These are phyloP conservation scores for Cryptoblepharus egeriae DNA, from an alignment of 2,797 vertebrate genomes.

Conservation along the genomic window DNA sequence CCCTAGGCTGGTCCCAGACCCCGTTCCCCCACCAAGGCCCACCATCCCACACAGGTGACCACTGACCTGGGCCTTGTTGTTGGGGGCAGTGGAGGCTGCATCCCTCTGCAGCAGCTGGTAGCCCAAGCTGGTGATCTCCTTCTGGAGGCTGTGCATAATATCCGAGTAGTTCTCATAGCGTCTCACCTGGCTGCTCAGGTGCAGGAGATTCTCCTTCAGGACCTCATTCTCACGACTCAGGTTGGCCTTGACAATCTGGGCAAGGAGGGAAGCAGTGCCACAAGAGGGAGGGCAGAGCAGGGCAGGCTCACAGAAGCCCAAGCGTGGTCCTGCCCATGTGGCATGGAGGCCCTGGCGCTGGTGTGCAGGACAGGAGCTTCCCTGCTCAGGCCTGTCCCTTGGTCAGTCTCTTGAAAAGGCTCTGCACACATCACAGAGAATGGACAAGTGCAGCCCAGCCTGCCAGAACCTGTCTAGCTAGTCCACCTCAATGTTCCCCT, in stretches of 20 bases:
- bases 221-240: constrained; percentile 91
- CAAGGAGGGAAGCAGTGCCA: neutral
- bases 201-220: constrained; percentile 89
- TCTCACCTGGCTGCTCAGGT: constrained; percentile 88
- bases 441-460: no score
- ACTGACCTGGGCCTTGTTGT: constrained; percentile 87
- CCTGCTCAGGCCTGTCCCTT: no score
- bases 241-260: constrained; percentile 94
- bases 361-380: neutral
- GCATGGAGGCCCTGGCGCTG: no score
- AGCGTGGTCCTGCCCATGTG: no score
- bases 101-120: constrained; percentile 95
- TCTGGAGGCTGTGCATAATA: constrained; percentile 95
- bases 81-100: constrained; percentile 52
- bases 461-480: no score
- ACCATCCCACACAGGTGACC: neutral
- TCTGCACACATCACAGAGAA: no score
- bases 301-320: no score
- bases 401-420: no score
- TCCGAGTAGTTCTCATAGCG: constrained; percentile 94
- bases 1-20: no score
- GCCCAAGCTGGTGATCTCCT: constrained; percentile 93
- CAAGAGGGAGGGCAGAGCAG: neutral
- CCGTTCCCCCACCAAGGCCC: no score
- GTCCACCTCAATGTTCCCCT: no score